Evolutionary conservation across 2,113 vertebrate genomes (phyloP).

Genomic region (Fulica atra): DNA sequence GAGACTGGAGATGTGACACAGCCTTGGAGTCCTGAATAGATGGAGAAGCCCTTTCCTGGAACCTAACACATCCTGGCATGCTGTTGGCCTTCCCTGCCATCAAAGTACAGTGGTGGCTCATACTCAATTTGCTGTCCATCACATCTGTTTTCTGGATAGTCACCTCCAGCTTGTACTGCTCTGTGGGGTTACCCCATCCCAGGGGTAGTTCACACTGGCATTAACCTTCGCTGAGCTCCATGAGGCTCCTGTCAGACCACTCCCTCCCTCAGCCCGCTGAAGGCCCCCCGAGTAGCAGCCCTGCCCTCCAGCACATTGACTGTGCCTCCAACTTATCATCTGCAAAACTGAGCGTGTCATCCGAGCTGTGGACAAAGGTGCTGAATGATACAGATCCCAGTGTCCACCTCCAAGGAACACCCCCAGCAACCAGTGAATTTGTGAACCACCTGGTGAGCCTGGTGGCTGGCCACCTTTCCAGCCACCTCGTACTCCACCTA

Average conservation of each 20-base stretch:
- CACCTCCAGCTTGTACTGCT: not conserved
- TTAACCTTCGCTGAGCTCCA: not conserved
- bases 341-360: fast-evolving
- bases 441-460: not conserved
- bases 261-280: not conserved
- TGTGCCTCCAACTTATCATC: not conserved
- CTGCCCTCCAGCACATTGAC: not conserved
- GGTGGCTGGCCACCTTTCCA: not conserved
- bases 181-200: not conserved
- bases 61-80: no score
- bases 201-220: not conserved
- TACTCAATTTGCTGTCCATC: not conserved
- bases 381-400: not conserved
- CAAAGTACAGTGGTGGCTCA: not conserved
- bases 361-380: not conserved
- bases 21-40: not conserved
- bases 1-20: fast-evolving
- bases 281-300: not conserved
- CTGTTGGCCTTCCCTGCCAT: fast-evolving
- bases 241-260: not conserved
- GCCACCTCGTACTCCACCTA: not conserved
- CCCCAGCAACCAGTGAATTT: not conserved
- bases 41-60: not conserved
- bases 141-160: not conserved
- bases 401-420: not conserved